These are phyloP conservation scores for Scophthalmus maximus DNA, from an alignment of 2,113 vertebrate species.

Conservation along the genomic window DNA sequence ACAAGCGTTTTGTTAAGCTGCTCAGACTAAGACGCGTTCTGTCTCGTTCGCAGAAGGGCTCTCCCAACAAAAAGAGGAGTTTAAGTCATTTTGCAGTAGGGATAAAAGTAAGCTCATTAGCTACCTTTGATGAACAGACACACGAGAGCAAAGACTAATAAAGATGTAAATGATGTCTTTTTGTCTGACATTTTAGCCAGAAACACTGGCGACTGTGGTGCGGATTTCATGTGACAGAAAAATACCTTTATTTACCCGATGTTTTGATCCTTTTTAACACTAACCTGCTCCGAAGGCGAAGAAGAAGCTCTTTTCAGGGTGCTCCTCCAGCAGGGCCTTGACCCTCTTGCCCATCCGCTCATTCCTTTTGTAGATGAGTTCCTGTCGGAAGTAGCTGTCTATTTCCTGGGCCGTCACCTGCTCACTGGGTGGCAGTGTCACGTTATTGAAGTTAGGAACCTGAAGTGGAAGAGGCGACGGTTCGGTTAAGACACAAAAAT, in stretches of 20 bases:
- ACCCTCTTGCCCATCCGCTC: conserved; percentile 88
- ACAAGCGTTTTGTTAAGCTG: conserved; percentile 45
- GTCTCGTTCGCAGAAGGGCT: conserved; percentile 27
- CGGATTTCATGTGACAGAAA: background rate
- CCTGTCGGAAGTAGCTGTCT: conserved; percentile 88
- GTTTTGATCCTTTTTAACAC: conserved; percentile 37
- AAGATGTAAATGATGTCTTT: conserved; percentile 2
- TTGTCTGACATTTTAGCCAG: background rate
- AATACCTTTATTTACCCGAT: background rate
- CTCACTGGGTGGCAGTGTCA: conserved; percentile 86
- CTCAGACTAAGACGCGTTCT: conserved; percentile 43
- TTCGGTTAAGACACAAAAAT: background rate
- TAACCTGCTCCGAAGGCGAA: conserved; percentile 93
- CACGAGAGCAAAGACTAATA: conserved; percentile 1
- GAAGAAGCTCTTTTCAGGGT: conserved; percentile 91
- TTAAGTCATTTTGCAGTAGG: conserved; percentile 40
- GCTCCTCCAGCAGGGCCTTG: conserved; percentile 85
- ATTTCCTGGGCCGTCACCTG: conserved; percentile 89
- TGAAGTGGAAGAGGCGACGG: conserved; percentile 38
- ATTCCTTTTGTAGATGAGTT: conserved; percentile 92
- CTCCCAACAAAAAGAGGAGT: conserved; percentile 52
- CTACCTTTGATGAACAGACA: conserved; percentile 3
- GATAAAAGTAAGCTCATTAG: conserved; percentile 57
- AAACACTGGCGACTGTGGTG: background rate
- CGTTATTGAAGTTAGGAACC: conserved; percentile 91